A percentile compares a stretch with the other conserved stretches of the same genome.
Conservation (phyloP, 2,888 invertebrate genomes). For the Phragmatobia fuliginosa region DNA sequence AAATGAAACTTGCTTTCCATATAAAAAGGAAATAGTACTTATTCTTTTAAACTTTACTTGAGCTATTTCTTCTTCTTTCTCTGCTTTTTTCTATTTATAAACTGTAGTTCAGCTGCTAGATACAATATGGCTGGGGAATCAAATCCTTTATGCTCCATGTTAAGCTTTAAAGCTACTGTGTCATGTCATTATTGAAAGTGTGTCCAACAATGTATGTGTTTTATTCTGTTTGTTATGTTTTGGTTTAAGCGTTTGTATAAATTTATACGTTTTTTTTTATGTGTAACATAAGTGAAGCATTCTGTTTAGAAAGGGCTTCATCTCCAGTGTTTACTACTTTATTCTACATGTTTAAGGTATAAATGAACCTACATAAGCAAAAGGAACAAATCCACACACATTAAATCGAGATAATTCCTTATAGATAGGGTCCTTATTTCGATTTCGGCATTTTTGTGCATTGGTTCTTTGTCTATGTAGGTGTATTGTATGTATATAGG, state of each 20-base stretch:
- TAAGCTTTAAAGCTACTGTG: slow-evolving; percentile 49
- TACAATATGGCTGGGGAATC: slow-evolving; percentile 54
- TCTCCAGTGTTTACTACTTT: neutral
- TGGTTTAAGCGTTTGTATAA: neutral
- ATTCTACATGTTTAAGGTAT: neutral
- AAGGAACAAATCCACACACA: too few relatives aligned
- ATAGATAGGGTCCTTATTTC: too few relatives aligned
- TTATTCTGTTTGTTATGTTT: slow-evolving; percentile 39
- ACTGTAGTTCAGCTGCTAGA: slow-evolving; percentile 4
- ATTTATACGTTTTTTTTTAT: neutral
- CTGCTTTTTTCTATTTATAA: neutral
- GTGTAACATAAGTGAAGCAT: neutral
- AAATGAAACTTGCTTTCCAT: neutral
- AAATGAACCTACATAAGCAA: too few relatives aligned
- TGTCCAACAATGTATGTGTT: slow-evolving; percentile 17
- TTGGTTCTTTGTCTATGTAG: too few relatives aligned
- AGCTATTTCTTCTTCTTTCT: neutral
- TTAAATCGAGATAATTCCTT: too few relatives aligned
- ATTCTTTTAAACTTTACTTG: neutral
- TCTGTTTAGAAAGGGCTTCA: neutral
- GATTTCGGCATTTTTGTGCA: too few relatives aligned
- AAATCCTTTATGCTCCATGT: slow-evolving; percentile 40
- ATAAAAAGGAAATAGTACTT: neutral
- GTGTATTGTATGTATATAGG: too few relatives aligned
- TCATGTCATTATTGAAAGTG: slow-evolving; percentile 30